Percentiles rank a stretch among this genome's conserved stretches.
Evolutionary conservation across 1,140 invertebrate genomes (phyloP).

Genomic region (Anastatus disparis): DNA sequence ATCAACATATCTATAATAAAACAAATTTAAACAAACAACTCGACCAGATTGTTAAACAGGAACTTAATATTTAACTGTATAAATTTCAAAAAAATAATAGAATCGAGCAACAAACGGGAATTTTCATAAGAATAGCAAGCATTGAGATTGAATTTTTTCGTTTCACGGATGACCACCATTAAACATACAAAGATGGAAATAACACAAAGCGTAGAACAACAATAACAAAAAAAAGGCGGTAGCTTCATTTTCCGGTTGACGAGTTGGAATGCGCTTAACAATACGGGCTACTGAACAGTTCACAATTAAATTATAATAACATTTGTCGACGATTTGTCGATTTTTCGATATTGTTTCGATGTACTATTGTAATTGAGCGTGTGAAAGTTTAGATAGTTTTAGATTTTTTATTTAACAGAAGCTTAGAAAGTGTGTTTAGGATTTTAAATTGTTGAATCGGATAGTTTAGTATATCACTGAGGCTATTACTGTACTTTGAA

Average conservation of each 20-base stretch:
- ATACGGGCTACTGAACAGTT: background rate
- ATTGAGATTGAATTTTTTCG: no score
- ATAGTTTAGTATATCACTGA: no score
- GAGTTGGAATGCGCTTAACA: background rate
- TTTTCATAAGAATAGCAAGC: background rate
- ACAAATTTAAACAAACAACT: no score
- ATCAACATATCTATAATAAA: no score
- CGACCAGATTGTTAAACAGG: no score
- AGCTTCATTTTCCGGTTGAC: slow-evolving; percentile 26
- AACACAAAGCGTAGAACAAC: background rate
- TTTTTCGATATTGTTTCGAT: background rate
- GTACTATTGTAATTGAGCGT: background rate
- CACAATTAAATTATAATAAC: background rate
- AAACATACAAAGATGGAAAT: background rate
- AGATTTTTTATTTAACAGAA: no score
- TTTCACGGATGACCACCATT: slow-evolving; percentile 16
- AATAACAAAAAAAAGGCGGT: slow-evolving; percentile 2
- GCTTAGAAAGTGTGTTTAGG: no score
- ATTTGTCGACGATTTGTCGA: background rate
- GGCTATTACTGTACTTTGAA: no score
- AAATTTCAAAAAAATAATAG: no score
- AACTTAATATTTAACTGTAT: no score
- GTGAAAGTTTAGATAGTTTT: no score
- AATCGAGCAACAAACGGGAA: background rate
- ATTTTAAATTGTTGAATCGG: no score